These are phyloP conservation scores for Cisticola juncidis DNA, from an alignment of 2,113 vertebrate species.

Conservation along the genomic window DNA sequence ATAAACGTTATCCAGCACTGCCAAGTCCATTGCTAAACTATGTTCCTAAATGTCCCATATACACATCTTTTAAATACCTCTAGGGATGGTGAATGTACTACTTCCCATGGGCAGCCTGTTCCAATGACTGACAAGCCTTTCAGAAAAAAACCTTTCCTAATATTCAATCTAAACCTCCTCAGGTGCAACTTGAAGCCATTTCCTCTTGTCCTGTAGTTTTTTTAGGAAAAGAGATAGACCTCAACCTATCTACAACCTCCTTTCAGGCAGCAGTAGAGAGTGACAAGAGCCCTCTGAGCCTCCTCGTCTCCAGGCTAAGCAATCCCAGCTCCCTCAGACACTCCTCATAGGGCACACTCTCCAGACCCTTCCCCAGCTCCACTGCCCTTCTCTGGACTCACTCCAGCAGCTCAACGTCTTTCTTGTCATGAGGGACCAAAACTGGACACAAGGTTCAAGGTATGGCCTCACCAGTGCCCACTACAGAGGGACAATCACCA, in stretches of 20 bases:
- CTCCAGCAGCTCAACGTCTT: background rate
- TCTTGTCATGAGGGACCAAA: background rate
- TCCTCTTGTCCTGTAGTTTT: rapidly evolving
- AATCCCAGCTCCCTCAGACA: background rate
- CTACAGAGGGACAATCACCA: no score
- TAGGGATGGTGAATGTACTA: background rate
- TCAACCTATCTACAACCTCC: background rate
- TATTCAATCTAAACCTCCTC: background rate
- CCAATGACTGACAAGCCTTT: background rate
- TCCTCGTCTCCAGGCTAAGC: background rate
- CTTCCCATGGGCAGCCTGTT: background rate
- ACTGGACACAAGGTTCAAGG: rapidly evolving
- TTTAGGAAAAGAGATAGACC: background rate
- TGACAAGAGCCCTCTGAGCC: background rate
- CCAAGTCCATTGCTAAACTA: background rate
- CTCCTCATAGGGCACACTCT: background rate
- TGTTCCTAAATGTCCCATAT: no score
- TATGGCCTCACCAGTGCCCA: background rate
- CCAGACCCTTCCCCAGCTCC: background rate
- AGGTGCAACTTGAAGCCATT: background rate
- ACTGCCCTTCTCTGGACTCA: rapidly evolving
- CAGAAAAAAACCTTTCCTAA: background rate
- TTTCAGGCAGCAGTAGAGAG: background rate
- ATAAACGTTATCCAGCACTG: background rate
- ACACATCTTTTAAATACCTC: background rate